Percentiles rank a stretch among this genome's conserved stretches.
These are phyloP conservation scores for Theropithecus gelada DNA, from an alignment of 2,113 vertebrate species.

Conservation along the genomic window DNA sequence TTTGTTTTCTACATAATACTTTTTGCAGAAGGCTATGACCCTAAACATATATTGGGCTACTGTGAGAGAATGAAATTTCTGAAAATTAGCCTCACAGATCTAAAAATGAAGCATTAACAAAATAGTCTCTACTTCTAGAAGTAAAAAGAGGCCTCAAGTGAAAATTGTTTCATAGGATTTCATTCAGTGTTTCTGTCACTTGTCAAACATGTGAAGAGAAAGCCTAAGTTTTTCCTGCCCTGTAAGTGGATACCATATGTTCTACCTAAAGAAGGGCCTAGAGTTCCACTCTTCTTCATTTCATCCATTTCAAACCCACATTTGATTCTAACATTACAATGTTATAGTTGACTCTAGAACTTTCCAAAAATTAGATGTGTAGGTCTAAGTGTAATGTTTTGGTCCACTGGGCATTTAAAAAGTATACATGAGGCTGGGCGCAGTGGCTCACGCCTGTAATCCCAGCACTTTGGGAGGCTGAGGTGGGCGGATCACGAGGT, in stretches of 20 bases:
- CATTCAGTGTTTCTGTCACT: neutral
- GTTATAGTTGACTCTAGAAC: neutral
- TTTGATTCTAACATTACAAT: neutral
- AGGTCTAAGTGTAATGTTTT: neutral
- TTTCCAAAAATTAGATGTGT: neutral
- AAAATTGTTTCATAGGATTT: neutral
- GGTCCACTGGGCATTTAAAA: neutral
- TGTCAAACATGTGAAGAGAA: neutral
- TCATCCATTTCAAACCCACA: neutral
- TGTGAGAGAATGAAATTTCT: conserved; percentile 35
- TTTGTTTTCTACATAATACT: conserved; percentile 60
- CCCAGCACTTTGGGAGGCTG: too few species aligned
- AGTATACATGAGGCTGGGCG: too few species aligned
- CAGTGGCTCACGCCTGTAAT: too few species aligned
- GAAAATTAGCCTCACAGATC: conserved; percentile 25
- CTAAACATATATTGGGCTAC: conserved; percentile 56
- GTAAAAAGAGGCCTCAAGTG: neutral
- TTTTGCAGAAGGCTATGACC: conserved; percentile 61
- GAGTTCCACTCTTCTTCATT: neutral
- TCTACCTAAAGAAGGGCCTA: neutral
- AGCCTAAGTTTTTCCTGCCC: neutral
- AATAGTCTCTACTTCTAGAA: neutral
- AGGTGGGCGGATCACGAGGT: too few species aligned
- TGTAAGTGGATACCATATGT: neutral
- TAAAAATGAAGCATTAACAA: neutral